Evolutionary conservation across 2,888 invertebrate genomes (phyloP), one percentile per base, ranked within the genome.

Genomic region (Choreutis nemorana): DNA sequence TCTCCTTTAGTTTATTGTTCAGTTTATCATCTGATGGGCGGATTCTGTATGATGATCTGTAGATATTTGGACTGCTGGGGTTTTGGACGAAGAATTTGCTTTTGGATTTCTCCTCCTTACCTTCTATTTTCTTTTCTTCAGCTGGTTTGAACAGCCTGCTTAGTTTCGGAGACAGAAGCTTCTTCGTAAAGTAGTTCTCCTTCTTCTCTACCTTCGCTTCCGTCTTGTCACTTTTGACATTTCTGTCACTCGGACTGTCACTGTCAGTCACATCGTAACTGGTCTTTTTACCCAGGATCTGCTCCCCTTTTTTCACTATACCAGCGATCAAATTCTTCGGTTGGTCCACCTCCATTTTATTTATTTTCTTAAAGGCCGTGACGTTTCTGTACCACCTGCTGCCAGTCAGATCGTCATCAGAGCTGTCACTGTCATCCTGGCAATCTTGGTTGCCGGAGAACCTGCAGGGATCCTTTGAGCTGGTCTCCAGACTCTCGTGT

Each of bases 1-100:
- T 60, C 9, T 48, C 45, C 0, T 36, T 30, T 1, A 29, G 42
- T 8, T 34, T 49, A 11, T 21, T 24, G 28, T 41, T 31, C 7
- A 39, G 30, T 6, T 43, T 31, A 4, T 13, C 11, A 1, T 39
- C 47, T 9, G 54, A 54, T 0, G 75, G 75, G 1, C 75, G 42
- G 1, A 75, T 55, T 20, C 67, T 45, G 32, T 73, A 63, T 0
- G 54, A 36, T 0, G 66, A 56, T 1, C 72, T 41, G 2, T 42
- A 42, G 1, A 54, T 35, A 31, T 43, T 50, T 0, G 75, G 70
- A 0, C 72, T 66, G 0, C 61, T 36, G 1, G 77, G 77, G 2
- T 55, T 37, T 22, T 72, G 72, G 0, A 78, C 55, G 31, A 78
- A 78, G 49, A 78, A 78, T 26, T 75, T 72, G 35, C 77, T 78